These are phyloP conservation scores for Steromphala cineraria DNA, from an alignment of 2,888 invertebrate genomes.

Conservation along the genomic window DNA sequence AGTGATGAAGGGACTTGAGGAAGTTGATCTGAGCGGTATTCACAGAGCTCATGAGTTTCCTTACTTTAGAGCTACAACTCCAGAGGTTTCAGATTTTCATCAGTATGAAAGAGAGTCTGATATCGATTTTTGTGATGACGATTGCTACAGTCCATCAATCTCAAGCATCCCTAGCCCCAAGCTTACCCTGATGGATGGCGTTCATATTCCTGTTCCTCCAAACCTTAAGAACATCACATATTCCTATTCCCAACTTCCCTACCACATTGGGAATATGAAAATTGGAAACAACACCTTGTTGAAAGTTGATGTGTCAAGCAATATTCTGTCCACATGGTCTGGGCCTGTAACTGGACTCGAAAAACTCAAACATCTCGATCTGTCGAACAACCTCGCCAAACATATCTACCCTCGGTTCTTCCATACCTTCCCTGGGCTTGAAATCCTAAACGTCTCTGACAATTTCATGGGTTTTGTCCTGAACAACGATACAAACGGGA, in stretches of 20 bases:
- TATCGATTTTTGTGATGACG: too few relatives aligned
- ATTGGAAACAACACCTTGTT: not conserved
- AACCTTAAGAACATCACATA: conserved; percentile 13
- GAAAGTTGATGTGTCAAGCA: conserved; percentile 6
- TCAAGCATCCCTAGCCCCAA: not conserved
- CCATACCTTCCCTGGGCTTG: not conserved
- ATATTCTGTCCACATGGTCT: conserved; percentile 14
- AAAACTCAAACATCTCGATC: not conserved
- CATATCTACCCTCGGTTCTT: not conserved
- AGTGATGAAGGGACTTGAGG: not conserved
- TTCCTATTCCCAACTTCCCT: not conserved
- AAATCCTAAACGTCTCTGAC: not conserved
- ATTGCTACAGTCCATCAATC: not conserved
- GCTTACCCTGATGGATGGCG: too few relatives aligned
- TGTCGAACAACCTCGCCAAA: not conserved
- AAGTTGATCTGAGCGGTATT: not conserved
- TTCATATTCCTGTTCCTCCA: not conserved
- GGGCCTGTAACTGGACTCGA: conserved; percentile 13
- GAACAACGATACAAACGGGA: not conserved
- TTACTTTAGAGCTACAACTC: too few relatives aligned
- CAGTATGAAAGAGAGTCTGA: too few relatives aligned
- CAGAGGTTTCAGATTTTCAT: too few relatives aligned
- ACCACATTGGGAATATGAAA: not conserved
- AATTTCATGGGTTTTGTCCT: not conserved
- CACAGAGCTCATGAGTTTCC: not conserved